Conservation (phyloP, 2,113 vertebrate genomes). For the Vireo altiloquus region DNA sequence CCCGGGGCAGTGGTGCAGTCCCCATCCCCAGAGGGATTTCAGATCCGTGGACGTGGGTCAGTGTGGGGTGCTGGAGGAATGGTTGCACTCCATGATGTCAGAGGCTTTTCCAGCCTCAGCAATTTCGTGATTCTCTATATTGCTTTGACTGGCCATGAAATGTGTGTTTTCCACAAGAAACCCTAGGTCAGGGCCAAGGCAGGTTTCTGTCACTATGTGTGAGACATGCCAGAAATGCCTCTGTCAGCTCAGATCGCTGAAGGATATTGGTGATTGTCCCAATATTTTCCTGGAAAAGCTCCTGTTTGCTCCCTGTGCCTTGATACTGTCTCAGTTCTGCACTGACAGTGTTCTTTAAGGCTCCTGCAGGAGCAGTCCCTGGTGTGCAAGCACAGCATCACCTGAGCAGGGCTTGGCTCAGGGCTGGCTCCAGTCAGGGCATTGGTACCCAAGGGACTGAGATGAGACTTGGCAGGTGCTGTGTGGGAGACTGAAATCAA, state of each 20-base stretch:
- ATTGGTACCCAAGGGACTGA: fast-evolving
- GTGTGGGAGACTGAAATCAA: neutral
- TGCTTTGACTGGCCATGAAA: neutral
- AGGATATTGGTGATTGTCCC: neutral
- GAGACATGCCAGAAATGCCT: neutral
- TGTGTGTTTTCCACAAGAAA: neutral
- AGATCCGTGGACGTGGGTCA: neutral
- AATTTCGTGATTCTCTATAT: neutral
- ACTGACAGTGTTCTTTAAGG: too few relatives aligned
- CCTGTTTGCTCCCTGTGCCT: neutral
- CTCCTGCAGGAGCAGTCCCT: neutral
- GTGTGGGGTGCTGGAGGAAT: neutral
- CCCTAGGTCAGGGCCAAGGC: neutral
- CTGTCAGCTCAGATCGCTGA: neutral
- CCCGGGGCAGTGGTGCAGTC: neutral
- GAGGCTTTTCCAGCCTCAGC: neutral
- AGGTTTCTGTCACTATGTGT: neutral
- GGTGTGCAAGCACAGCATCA: neutral
- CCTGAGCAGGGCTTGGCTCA: neutral
- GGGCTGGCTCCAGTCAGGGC: neutral
- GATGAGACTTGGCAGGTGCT: neutral
- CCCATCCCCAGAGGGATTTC: neutral
- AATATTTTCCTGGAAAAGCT: neutral
- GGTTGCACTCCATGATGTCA: neutral
- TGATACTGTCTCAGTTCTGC: neutral